Evolutionary conservation across 2,113 vertebrate genomes (phyloP), one percentile per base, ranked within the genome.

Genomic region (Cyphomyrus plagiostoma): DNA sequence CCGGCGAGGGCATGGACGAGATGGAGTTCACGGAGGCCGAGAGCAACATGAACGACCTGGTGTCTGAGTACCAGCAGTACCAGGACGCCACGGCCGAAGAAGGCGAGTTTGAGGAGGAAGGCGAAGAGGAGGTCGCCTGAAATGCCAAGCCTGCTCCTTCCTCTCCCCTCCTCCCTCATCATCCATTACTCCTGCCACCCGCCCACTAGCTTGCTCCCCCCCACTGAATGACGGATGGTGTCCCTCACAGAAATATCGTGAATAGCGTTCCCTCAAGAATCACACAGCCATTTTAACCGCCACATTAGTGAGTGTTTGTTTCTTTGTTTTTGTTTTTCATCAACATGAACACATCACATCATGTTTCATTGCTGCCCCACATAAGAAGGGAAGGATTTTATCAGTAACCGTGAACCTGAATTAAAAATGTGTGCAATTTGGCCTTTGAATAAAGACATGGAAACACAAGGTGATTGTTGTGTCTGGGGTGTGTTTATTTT

Each of bases 41-140:
- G 91, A 95, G 94, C 95, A 98, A 98, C 96, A 98, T 98, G 97
- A 98, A 98, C 0, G 97, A 97, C 95, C 95, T 97, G 39, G 97
- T 98, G 56, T 97, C 97, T 0, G 97, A 98, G 93, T 98, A 98
- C 92, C 97, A 98, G 92, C 97, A 98, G 94, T 98, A 98, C 94
- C 97, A 98, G 94, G 97, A 98, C 0, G 97, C 97, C 95, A 98
- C 97, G 0, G 95, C 97, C 0, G 93, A 94, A 74, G 93, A 94
- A 90, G 94, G 89, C 4, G 94, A 93, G 90, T 94, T 94, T 15
- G 90, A 92, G 88, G 92, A 90, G 90, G 90, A 91, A 42, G 93
- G 89, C 23, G 93, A 93, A 46, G 94, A 95, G 80, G 94, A 95
- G 39, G 93, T 90, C 87, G 94, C 93, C 87, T 94, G 50, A 94